phyloP scores from a whole-genome alignment of 1,140 invertebrate species.

The Stegodyphus dumicola region DNA sequence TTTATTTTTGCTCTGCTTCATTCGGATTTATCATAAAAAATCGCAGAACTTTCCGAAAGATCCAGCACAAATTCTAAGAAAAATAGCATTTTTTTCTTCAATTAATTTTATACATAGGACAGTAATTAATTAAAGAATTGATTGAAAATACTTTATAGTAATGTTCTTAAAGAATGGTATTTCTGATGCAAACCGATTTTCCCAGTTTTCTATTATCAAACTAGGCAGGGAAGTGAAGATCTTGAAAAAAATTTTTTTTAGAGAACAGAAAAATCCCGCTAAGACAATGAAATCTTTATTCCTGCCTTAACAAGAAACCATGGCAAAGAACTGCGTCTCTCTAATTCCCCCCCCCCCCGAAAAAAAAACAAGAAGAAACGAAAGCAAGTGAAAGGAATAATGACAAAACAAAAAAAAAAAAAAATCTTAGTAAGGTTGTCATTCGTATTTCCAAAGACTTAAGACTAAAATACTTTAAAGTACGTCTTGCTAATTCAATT shows the following conservation, averaged over 20 bases:
- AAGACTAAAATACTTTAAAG: background rate
- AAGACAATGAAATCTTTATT: slow-evolving; percentile 15
- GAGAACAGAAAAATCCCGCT: background rate
- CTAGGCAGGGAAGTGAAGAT: background rate
- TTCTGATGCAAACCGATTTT: slow-evolving; percentile 10
- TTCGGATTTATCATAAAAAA: too few species aligned
- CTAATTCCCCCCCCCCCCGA: background rate
- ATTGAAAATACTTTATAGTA: too few species aligned
- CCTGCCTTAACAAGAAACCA: slow-evolving; percentile 10
- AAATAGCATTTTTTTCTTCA: too few species aligned
- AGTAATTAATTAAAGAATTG: too few species aligned
- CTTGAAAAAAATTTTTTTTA: background rate
- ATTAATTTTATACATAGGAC: too few species aligned
- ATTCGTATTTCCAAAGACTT: slow-evolving; percentile 12
- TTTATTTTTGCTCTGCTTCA: too few species aligned
- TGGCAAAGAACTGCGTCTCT: background rate
- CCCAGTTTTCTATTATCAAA: background rate
- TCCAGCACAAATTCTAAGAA: too few species aligned
- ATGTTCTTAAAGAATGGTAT: background rate
- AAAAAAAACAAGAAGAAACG: background rate
- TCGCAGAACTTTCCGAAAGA: too few species aligned
- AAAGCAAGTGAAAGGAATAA: background rate
- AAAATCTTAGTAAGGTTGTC: background rate
- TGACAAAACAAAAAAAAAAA: slow-evolving; percentile 20
- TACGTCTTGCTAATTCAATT: too few species aligned